Base-by-base conservation (phyloP, 2,888 invertebrate species). In the Carcina quercana region DNA sequence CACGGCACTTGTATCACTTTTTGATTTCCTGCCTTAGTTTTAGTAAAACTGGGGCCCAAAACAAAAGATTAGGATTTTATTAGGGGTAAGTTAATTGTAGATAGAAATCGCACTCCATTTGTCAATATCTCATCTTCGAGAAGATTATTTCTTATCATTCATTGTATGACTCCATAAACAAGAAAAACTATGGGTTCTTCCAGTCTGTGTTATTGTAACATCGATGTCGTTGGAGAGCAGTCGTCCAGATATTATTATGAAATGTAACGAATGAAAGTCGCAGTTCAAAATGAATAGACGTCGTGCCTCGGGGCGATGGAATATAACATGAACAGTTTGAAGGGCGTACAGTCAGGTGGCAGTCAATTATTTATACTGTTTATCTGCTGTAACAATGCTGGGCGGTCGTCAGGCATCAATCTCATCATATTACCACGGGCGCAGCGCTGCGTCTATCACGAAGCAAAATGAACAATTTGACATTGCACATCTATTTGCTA, bases 331-430 rank as follows among this genome's bases (percentile, higher is more conserved):
- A 59, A 53, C 57, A 57, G 59, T 59, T 50, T 49, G 46, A 44
- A 42, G 49, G 47, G 51, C 58, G 58, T 57, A 56, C 62, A 59
- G 60, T 72, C 67, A 68, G 53, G 57, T 54, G 54, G 53, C 51
- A 55, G 53, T 53, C 64, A 65, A 67, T 68, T 71, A 72, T 71
- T 68, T 69, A 69, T 67, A 56, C 61, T 54, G 59, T 63, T 72
- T 69, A 73, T 73, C 72, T 62, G 62, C n/a, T n/a, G 51, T 65
- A 62, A 73, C 74, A 76, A 75, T 70, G 69, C 62, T 46, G 56
- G 52, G 41, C 45, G 51, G 49, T 47, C n/a, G n/a, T n/a, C 53
- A 53, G 53, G 58, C 64, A 65, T 64, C 63, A 61, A 52, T 65
- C 66, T 58, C 24, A 11, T 12, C 24, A 24, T 24, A 10, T 10